Evolutionary conservation across 2,888 invertebrate genomes (phyloP).

Genomic region (Steromphala cineraria): DNA sequence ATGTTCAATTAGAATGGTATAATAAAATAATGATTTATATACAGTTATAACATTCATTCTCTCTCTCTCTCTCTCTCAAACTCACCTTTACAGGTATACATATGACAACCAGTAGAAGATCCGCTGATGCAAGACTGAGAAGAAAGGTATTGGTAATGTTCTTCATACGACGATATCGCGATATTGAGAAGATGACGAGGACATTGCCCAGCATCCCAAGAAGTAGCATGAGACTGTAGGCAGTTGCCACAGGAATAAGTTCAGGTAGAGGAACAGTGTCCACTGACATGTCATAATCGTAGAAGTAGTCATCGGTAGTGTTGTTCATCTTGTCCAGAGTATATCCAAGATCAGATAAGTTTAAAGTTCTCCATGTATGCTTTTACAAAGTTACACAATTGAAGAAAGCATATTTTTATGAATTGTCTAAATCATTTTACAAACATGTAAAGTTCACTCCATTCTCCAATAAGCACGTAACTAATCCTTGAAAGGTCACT

Average conservation of each 20-base stretch:
- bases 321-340: not conserved
- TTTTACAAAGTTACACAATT: too few relatives aligned
- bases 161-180: constrained; percentile 78
- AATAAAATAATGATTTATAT: too few relatives aligned
- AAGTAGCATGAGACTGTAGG: constrained; percentile 80
- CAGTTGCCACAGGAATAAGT: constrained; percentile 78
- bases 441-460: too few relatives aligned
- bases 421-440: too few relatives aligned
- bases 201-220: constrained; percentile 80
- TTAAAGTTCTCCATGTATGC: too few relatives aligned
- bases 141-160: constrained; percentile 82
- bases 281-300: not conserved
- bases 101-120: constrained; percentile 81
- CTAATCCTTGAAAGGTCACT: too few relatives aligned
- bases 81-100: constrained; percentile 84
- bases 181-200: constrained; percentile 79
- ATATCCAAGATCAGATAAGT: too few relatives aligned
- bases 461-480: too few relatives aligned
- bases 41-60: too few relatives aligned
- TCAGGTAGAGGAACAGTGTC: constrained; percentile 77
- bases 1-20: too few relatives aligned
- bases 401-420: too few relatives aligned
- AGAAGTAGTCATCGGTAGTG: constrained; percentile 13
- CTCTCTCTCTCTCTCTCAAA: too few relatives aligned
- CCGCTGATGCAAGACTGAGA: constrained; percentile 82